Percentiles rank a stretch among this genome's conserved stretches.
These are phyloP conservation scores for Rana temporaria DNA, from an alignment of 2,113 vertebrate species.

Conservation along the genomic window DNA sequence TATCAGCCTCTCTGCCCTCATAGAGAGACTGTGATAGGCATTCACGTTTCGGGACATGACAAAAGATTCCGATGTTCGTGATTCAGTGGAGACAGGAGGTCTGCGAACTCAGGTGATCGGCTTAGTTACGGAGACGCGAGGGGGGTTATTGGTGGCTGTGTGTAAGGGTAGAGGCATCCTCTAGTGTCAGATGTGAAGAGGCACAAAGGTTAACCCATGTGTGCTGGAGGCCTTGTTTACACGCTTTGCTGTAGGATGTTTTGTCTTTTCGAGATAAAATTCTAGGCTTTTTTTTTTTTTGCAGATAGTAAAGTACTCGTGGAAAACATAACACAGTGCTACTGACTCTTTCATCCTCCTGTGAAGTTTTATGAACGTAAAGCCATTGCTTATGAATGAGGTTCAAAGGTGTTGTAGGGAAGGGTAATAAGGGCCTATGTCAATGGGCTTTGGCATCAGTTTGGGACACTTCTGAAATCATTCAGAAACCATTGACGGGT, in stretches of 20 bases:
- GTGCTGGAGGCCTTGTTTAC: not conserved
- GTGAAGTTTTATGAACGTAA: too few relatives aligned
- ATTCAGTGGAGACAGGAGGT: constrained; percentile 76
- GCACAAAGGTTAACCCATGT: constrained; percentile 37
- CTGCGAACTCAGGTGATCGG: constrained; percentile 62
- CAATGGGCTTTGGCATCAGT: too few relatives aligned
- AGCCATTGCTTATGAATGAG: too few relatives aligned
- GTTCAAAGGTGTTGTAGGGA: too few relatives aligned
- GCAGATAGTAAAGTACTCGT: not conserved
- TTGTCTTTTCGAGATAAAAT: constrained; percentile 17
- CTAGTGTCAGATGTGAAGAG: constrained; percentile 29
- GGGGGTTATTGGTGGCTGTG: constrained; percentile 53
- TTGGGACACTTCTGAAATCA: too few relatives aligned
- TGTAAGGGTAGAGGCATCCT: constrained; percentile 42
- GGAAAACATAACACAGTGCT: not conserved
- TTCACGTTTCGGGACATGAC: constrained; percentile 68
- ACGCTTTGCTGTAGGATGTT: constrained; percentile 5
- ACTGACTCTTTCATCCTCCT: too few relatives aligned
- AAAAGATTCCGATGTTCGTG: constrained; percentile 72
- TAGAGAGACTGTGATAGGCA: constrained; percentile 66
- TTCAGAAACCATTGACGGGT: too few relatives aligned
- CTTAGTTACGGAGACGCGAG: constrained; percentile 58
- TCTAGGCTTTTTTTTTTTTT: not conserved
- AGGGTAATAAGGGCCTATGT: too few relatives aligned
- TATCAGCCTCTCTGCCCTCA: constrained; percentile 64